Conservation (phyloP, 2,888 invertebrate species). For the Electrophaes corylata region DNA sequence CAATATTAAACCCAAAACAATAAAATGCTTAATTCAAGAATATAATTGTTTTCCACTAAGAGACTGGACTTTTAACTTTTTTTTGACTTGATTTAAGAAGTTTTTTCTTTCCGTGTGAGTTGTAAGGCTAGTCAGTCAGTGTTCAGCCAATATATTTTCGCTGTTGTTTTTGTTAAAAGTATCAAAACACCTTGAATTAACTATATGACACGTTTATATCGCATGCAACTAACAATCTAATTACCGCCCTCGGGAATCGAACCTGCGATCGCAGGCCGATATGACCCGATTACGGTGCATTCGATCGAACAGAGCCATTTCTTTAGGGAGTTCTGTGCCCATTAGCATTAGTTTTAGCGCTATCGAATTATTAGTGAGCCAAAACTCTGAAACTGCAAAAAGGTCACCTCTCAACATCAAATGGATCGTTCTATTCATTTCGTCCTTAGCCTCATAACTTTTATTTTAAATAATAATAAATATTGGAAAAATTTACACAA, state of each 20-base stretch:
- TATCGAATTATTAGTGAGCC: background rate
- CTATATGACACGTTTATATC: constrained; percentile 72
- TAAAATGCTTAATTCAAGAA: no score
- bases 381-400: background rate
- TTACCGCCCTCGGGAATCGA: constrained; percentile 82
- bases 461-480: no score
- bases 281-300: constrained; percentile 63
- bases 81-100: no score
- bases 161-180: constrained; percentile 33
- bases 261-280: constrained; percentile 73
- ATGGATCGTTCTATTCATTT: no score
- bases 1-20: no score
- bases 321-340: constrained; percentile 26
- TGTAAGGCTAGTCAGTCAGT: no score
- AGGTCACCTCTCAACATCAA: background rate
- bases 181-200: constrained; percentile 51
- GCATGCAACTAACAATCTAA: constrained; percentile 83
- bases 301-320: constrained; percentile 27
- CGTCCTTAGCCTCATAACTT: no score
- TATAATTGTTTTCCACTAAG: no score
- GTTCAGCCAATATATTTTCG: no score
- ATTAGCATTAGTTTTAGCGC: background rate
- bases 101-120: no score
- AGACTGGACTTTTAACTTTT: no score
- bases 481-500: no score